A percentile compares a stretch with the other conserved stretches of the same genome.
These are phyloP conservation scores for Falco columbarius DNA, from an alignment of 2,797 vertebrate genomes.

Conservation along the genomic window DNA sequence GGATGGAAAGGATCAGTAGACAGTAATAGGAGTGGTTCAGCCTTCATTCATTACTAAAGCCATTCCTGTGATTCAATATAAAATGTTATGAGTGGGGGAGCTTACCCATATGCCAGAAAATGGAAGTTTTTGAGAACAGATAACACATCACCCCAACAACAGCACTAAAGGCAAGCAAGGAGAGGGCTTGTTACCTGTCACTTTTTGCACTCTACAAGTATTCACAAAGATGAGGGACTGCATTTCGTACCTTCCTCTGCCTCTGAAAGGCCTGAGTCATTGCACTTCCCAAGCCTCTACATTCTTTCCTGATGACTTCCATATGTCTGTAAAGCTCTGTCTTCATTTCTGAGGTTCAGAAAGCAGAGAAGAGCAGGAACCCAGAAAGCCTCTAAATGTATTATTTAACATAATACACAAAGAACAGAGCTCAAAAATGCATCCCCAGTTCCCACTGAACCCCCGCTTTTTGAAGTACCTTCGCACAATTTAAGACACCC, in stretches of 20 bases:
- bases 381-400: neutral
- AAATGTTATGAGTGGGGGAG: neutral
- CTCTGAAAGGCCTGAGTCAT: neutral
- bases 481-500: neutral
- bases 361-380: neutral
- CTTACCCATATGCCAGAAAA: neutral
- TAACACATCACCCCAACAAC: neutral
- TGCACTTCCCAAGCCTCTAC: neutral
- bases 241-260: neutral
- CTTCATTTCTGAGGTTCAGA: neutral
- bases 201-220: neutral
- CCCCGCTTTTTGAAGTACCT: neutral
- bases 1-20: neutral
- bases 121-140: neutral
- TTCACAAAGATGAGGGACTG: neutral
- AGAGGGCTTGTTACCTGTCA: neutral
- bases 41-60: neutral
- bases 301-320: neutral
- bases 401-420: neutral
- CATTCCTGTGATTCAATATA: neutral
- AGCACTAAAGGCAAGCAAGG: neutral
- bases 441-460: neutral
- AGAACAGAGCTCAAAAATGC: neutral
- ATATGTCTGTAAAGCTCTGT: neutral
- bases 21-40: neutral